phyloP scores from a whole-genome alignment of 2,888 invertebrate species.

The Philaethria dido region DNA sequence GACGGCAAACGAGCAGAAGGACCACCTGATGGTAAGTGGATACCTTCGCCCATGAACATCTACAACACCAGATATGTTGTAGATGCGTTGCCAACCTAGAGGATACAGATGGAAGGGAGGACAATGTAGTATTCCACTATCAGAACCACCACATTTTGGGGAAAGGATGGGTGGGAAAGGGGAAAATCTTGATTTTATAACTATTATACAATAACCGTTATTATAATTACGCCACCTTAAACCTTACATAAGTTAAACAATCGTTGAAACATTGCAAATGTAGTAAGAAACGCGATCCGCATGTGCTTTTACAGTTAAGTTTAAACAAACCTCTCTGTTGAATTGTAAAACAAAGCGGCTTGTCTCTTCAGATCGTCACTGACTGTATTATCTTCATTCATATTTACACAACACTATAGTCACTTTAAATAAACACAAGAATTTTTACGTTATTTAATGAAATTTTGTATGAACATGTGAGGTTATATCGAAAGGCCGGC shows the following conservation, averaged over 20 bases:
- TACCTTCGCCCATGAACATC: too few relatives aligned
- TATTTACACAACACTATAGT: slow-evolving; percentile 52
- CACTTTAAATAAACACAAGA: slow-evolving; percentile 41
- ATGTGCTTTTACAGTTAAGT: slow-evolving; percentile 14
- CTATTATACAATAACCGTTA: slow-evolving; percentile 3
- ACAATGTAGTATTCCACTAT: too few relatives aligned
- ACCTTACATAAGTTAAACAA: slow-evolving; percentile 29
- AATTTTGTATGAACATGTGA: slow-evolving; percentile 10
- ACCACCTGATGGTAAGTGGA: too few relatives aligned
- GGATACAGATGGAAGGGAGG: too few relatives aligned
- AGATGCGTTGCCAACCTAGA: too few relatives aligned
- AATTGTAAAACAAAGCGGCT: slow-evolving; percentile 78
- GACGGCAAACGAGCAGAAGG: too few relatives aligned
- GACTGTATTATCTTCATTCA: slow-evolving; percentile 74
- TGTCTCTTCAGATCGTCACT: slow-evolving; percentile 75
- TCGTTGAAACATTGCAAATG: slow-evolving; percentile 22
- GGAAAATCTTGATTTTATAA: neutral
- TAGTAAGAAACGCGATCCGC: slow-evolving; percentile 2
- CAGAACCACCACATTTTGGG: too few relatives aligned
- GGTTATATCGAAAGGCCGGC: slow-evolving; percentile 55
- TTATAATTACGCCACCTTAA: slow-evolving; percentile 9
- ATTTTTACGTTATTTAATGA: slow-evolving; percentile 6
- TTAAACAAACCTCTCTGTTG: slow-evolving; percentile 70
- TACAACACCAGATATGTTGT: too few relatives aligned
- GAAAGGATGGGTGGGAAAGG: too few relatives aligned